phyloP scores from a whole-genome alignment of 2,888 invertebrate genomes.

The Mythimna impura region DNA sequence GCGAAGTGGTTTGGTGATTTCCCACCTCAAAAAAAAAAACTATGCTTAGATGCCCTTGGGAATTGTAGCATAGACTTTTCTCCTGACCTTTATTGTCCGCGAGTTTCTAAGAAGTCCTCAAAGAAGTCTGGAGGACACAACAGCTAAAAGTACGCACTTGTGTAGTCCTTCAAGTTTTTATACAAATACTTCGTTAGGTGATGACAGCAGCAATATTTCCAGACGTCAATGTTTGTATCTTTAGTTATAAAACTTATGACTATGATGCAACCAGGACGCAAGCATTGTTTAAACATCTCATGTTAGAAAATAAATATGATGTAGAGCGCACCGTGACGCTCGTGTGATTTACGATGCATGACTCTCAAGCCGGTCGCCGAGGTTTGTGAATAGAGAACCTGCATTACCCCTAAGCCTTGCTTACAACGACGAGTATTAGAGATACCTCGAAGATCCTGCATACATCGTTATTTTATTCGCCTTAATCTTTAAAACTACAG shows the following conservation, averaged over 20 bases:
- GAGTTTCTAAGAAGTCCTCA: neutral
- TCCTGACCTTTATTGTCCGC: neutral
- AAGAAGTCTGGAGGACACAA: neutral
- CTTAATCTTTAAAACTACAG: neutral
- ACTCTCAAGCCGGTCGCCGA: constrained; percentile 31
- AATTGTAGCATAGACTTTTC: neutral
- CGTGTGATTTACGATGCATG: constrained; percentile 49
- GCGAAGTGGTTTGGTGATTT: too few relatives aligned
- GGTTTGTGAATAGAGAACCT: constrained; percentile 15
- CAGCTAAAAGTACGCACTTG: neutral
- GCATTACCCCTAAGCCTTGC: neutral
- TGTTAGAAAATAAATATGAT: constrained; percentile 43
- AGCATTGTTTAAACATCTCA: constrained; percentile 33
- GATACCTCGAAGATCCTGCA: neutral
- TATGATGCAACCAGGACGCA: constrained; percentile 37
- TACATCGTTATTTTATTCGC: neutral
- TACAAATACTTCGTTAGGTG: neutral
- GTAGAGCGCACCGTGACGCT: constrained; percentile 42
- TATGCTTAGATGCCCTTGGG: neutral
- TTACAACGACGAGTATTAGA: neutral
- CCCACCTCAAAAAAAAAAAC: too few relatives aligned
- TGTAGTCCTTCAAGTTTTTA: neutral
- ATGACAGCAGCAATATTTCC: constrained; percentile 1
- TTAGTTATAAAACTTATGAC: constrained; percentile 16
- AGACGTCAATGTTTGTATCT: constrained; percentile 2